Base-by-base conservation (phyloP, 2,113 vertebrate species). In the Alaudala cheleensis region DNA sequence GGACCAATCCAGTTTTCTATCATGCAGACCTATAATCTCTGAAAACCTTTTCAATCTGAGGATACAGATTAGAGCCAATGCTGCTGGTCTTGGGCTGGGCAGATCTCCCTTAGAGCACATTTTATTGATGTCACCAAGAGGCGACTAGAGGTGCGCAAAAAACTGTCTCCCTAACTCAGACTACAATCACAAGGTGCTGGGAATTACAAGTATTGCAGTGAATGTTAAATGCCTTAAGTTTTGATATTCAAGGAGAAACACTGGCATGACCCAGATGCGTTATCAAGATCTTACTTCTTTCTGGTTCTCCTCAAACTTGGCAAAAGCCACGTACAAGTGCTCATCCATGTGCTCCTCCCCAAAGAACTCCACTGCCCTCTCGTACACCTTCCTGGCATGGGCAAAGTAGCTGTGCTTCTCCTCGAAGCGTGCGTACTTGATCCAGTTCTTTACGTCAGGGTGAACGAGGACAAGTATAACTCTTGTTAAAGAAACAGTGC, bases 391-490 rank as follows among this genome's bases (percentile, higher is more conserved):
- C 88, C 99, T 98, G 15, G 98, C 98, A 1, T 99, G 99, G 29
- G 98, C 99, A 45, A 99, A 98, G 57, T 99, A 99, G 82, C 98
- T 98, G 15, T 99, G 99, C 62, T 98, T 99, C 93, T 99, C 99
- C 82, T 99, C 99, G 47, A 99, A 99, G 34, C 99, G 98, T 12
- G 99, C 99, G 1, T 99, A 99, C 87, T 99, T 99, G 97, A 99
- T 99, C 99, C 99, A 99, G 97, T 99, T 99, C 97, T 99, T 99
- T 58, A 99, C 98, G 4, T 99, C 98, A 1, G 99, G 99, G 84
- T 99, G 99, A 21, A 99, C 99, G 0, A 99, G 98, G 40, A 99
- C 99, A 56, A 99, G 99, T 99, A 33, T 77, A 78, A 51, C 2
- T 66, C 56, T 39, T 9, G 97, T 99, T 96, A 99, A 99, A 91